phyloP scores from a whole-genome alignment of 1,140 invertebrate species.

The Micrasema longulum region DNA sequence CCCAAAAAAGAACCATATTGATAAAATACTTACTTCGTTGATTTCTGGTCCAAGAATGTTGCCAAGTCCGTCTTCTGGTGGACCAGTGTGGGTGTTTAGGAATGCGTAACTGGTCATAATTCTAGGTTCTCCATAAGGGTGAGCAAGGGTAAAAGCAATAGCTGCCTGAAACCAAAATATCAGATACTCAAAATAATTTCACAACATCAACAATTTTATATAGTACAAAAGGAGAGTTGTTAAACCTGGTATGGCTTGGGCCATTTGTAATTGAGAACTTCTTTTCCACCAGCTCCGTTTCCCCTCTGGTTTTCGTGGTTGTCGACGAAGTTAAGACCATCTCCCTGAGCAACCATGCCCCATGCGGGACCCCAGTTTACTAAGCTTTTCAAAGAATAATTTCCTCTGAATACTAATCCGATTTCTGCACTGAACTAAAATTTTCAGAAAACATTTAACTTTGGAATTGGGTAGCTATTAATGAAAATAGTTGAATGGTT shows the following conservation, averaged over 20 bases:
- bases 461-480: too few species aligned
- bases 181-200: too few species aligned
- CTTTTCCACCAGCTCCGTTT: slow-evolving; percentile 65
- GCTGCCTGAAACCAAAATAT: slow-evolving; percentile 69
- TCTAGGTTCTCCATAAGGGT: slow-evolving; percentile 80
- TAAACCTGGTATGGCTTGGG: slow-evolving; percentile 70
- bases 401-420: slow-evolving; percentile 59
- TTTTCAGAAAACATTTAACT: too few species aligned
- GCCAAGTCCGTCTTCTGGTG: slow-evolving; percentile 72
- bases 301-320: slow-evolving; percentile 73
- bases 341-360: slow-evolving; percentile 68
- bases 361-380: slow-evolving; percentile 70
- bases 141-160: slow-evolving; percentile 85
- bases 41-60: slow-evolving; percentile 76
- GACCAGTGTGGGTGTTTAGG: slow-evolving; percentile 68
- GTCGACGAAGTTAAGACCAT: slow-evolving; percentile 75
- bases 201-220: not conserved
- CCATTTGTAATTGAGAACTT: slow-evolving; percentile 73
- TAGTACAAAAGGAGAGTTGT: too few species aligned
- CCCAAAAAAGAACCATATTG: too few species aligned
- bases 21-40: slow-evolving; percentile 65
- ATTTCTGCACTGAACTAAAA: slow-evolving; percentile 50
- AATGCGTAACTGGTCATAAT: slow-evolving; percentile 85
- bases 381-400: slow-evolving; percentile 64
- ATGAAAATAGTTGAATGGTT: too few species aligned